Evolutionary conservation across 2,888 invertebrate genomes (phyloP), one percentile per base, ranked within the genome.

Genomic region (Melolontha melolontha): DNA sequence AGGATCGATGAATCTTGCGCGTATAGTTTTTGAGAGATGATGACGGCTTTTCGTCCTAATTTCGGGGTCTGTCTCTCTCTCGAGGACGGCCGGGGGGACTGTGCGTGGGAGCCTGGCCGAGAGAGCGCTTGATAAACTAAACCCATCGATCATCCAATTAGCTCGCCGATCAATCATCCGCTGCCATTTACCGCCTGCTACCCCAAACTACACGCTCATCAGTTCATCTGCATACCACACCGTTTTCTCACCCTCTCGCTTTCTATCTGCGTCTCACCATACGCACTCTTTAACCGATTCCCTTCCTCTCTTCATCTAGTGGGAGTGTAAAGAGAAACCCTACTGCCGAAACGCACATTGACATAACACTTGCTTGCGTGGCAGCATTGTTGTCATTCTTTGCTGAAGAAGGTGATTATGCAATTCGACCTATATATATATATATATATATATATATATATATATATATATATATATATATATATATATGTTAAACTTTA

Each of bases 101-200:
- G 27, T 16, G 52, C 52, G 50, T 55, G 50, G 47, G 49, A 52
- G 52, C 57, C 63, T 68, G 67, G 67, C 55, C 67, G 66, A 69
- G 69, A 69, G 66, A 64, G 67, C 54, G 77, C 81, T 82, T 82
- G 83, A 83, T 83, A 83, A 84, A 84, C 83, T 83, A 81, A 82
- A 81, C 84, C 85, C 89, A 91, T 91, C 91, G 88, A 91, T 91
- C 91, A 91, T 87, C 88, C 91, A 91, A 91, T 91, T 91, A 91
- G 88, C 84, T 77, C 78, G 78, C 81, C 86, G 90, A 91, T 91
- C 91, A 89, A 91, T 91, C 91, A 91, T 90, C 86, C 84, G 80
- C 83, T 84, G 84, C 84, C 84, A 85, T 84, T 84, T 83, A 81
- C 84, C 82, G 78, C 76, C 75, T 75, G 77, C 75, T 76, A 62